Evolutionary conservation across 1,140 invertebrate species (phyloP).

Genomic region (Pogonognathellus flavescens): DNA sequence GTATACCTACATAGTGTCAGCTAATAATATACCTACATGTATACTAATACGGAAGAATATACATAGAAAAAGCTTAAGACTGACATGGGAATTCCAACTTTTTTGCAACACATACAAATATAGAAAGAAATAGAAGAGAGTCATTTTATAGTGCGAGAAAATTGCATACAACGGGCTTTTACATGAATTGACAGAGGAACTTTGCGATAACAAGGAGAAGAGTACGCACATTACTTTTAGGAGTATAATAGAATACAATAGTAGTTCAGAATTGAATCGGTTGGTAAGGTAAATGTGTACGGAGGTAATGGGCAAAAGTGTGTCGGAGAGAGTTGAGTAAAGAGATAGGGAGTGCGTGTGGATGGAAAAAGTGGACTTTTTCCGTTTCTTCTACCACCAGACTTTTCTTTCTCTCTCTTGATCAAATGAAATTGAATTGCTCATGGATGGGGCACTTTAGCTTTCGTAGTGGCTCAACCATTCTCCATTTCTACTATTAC

Average conservation of each 20-base stretch:
- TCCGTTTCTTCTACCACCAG: neutral
- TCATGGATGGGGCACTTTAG: conserved; percentile 28
- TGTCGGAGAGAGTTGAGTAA: neutral
- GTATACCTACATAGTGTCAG: too few relatives aligned
- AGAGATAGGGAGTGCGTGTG: neutral
- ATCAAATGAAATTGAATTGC: conserved; percentile 44
- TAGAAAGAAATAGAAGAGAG: neutral
- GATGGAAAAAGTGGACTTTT: neutral
- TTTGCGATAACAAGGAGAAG: too few relatives aligned
- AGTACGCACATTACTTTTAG: too few relatives aligned
- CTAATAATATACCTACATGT: too few relatives aligned
- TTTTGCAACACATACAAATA: too few relatives aligned
- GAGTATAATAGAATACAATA: too few relatives aligned
- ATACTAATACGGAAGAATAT: too few relatives aligned
- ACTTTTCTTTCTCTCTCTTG: conserved; percentile 21
- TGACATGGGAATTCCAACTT: too few relatives aligned
- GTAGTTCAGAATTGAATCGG: neutral
- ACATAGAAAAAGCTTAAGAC: too few relatives aligned
- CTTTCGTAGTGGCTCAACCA: neutral
- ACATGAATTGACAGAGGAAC: too few relatives aligned
- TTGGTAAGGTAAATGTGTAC: neutral
- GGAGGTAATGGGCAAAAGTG: too few relatives aligned
- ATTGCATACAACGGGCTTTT: neutral
- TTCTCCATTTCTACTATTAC: conserved; percentile 26
- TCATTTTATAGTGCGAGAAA: neutral